A percentile compares a stretch with the other conserved stretches of the same genome.
Conservation (phyloP, 2,888 invertebrate species). For the Leucoma salicis region DNA sequence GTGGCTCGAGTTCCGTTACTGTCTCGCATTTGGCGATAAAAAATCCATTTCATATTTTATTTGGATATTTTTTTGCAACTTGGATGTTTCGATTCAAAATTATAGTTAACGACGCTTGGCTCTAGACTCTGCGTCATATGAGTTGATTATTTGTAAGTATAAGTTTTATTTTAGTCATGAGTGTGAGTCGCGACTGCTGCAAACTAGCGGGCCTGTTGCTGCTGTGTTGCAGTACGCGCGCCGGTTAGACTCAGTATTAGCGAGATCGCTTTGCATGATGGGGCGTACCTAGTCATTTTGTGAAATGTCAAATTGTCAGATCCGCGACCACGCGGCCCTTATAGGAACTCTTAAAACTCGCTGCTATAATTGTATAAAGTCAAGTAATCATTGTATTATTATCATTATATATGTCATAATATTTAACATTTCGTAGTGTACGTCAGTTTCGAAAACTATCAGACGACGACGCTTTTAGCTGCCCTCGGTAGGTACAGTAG, state of each 20-base stretch:
- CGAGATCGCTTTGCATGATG: conserved; percentile 57
- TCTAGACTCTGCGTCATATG: conserved; percentile 42
- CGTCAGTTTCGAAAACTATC: conserved; percentile 81
- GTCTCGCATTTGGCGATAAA: conserved; percentile 64
- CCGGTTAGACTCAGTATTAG: conserved; percentile 51
- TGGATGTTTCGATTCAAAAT: conserved; percentile 56
- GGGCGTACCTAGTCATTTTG: conserved; percentile 81
- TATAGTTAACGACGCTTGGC: conserved; percentile 50
- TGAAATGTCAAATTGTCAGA: conserved; percentile 80
- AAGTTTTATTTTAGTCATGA: conserved; percentile 50
- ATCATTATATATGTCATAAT: conserved; percentile 77
- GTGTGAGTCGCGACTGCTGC: conserved; percentile 28
- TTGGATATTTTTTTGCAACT: conserved; percentile 24
- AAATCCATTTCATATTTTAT: conserved; percentile 48
- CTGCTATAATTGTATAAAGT: conserved; percentile 88
- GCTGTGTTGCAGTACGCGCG: conserved; percentile 33
- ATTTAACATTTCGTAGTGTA: conserved; percentile 73
- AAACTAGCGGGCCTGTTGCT: conserved; percentile 7
- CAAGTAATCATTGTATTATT: conserved; percentile 80
- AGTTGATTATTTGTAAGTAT: conserved; percentile 67
- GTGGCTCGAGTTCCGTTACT: conserved; percentile 80
- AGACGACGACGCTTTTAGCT: conserved; percentile 53
- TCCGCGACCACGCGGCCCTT: conserved; percentile 79
- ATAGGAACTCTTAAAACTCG: conserved; percentile 90
- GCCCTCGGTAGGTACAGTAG: conserved; percentile 13